phyloP scores from a whole-genome alignment of 2,888 invertebrate genomes.

The Leptinotarsa juncta region DNA sequence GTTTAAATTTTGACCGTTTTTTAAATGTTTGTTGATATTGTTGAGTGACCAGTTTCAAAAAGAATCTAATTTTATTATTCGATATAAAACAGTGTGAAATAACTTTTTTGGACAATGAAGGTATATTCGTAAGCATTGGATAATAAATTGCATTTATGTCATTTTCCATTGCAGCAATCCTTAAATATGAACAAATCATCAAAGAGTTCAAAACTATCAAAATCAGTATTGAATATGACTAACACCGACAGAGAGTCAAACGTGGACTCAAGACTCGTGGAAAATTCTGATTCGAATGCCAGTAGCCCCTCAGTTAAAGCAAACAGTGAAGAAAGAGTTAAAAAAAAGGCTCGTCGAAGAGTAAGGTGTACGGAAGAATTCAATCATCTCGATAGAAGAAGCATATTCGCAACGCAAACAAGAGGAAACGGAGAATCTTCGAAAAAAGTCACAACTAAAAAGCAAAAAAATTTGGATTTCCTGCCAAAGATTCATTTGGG shows the following conservation, averaged over 20 bases:
- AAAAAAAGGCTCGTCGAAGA: slow-evolving; percentile 19
- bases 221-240: no score
- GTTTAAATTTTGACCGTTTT: no score
- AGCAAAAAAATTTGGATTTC: slow-evolving; percentile 5
- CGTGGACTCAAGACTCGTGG: not conserved
- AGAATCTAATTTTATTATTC: no score
- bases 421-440: not conserved
- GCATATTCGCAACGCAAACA: not conserved
- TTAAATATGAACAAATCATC: not conserved
- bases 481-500: slow-evolving; percentile 3
- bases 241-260: not conserved
- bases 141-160: no score
- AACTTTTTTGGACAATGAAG: no score
- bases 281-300: not conserved
- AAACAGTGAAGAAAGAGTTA: not conserved
- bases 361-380: slow-evolving; percentile 21
- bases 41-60: no score
- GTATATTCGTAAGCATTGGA: no score
- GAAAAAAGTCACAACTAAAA: slow-evolving; percentile 11
- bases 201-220: not conserved
- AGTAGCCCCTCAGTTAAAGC: not conserved
- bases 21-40: no score
- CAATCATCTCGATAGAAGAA: slow-evolving; percentile 9
- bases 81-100: no score
- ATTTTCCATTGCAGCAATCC: not conserved